Conservation (phyloP, 2,888 invertebrate species). For the Eurytoma californica region DNA sequence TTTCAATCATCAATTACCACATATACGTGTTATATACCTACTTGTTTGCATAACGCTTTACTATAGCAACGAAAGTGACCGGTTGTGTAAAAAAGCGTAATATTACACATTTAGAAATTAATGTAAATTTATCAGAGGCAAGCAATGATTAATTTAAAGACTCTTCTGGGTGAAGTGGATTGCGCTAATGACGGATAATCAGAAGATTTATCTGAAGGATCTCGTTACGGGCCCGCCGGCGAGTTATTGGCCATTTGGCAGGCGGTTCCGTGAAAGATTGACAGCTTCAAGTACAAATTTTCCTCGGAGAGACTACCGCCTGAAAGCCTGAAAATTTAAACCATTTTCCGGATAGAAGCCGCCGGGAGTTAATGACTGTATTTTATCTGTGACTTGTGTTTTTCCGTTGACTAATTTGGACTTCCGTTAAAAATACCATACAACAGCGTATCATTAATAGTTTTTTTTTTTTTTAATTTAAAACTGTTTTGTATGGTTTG, state of each 20-base stretch:
- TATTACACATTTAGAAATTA: too few species aligned
- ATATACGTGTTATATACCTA: too few species aligned
- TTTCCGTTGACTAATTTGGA: background rate
- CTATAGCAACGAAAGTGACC: too few species aligned
- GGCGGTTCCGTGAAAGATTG: constrained; percentile 59
- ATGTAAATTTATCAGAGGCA: background rate
- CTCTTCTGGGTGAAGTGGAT: constrained; percentile 57
- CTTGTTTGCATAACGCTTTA: too few species aligned
- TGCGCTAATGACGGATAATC: constrained; percentile 70
- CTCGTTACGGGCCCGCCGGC: constrained; percentile 66
- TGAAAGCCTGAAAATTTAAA: constrained; percentile 2
- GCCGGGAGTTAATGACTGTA: constrained; percentile 13
- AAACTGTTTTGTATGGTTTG: too few species aligned
- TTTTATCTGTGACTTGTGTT: background rate
- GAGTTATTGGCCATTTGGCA: constrained; percentile 70
- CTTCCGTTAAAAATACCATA: background rate
- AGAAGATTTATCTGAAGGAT: constrained; percentile 67
- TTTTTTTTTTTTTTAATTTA: too few species aligned
- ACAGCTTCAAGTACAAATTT: constrained; percentile 65
- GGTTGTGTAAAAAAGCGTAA: too few species aligned
- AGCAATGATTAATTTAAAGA: constrained; percentile 41
- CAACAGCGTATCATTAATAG: too few species aligned
- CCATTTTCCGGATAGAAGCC: constrained; percentile 16
- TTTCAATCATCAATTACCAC: too few species aligned
- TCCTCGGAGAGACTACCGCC: constrained; percentile 42